Evolutionary conservation across 2,113 vertebrate genomes (phyloP), one percentile per base, ranked within the genome.

Genomic region (Marcusenius ussheri): DNA sequence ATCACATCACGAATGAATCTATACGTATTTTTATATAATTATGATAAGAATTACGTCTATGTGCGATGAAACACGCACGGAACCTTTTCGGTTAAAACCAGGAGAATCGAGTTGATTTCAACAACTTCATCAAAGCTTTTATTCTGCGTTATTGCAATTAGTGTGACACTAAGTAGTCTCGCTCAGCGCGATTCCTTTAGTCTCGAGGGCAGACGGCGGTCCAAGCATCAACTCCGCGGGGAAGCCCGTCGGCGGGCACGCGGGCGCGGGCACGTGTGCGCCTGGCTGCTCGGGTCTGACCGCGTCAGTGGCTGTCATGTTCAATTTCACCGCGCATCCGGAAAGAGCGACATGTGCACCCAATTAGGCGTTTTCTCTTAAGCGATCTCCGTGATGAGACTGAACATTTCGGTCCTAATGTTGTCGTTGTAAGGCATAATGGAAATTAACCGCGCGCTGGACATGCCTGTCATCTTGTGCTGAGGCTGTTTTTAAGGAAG

Each of bases 311-410:
- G 24, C 46, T 86, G 83, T 86, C 45, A 49, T 50, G 24, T 86
- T 86, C 45, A 49, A 50, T 50, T 47, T 50, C 24, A 49, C 83
- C 24, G 83, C 24, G 46, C 21, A 50, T 27, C 45, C 4, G 47
- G n/a, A 80, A 80, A 80, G 74, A 80, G 74, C 31, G 74, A 80
- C 74, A 80, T 42, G 62, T 80, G 74, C 74, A 47, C 21, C 45
- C 83, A 47, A 47, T 84, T 86, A 86, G 47, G 83, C 83, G 24
- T 86, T 47, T 86, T 50, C 83, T 86, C 83, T 27, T 47, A 49
- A 86, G 83, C 83, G 83, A 50, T 86, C 47, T 27, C 83, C 83
- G 17, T n/a, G 42, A 49, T 86, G 83, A 86, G 45, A n/a, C 24
- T 84, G 83, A 86, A 49, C 83, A 27, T 49, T 49, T 49, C 42